phyloP scores from a whole-genome alignment of 2,113 vertebrate species.

The Nibea coibor region DNA sequence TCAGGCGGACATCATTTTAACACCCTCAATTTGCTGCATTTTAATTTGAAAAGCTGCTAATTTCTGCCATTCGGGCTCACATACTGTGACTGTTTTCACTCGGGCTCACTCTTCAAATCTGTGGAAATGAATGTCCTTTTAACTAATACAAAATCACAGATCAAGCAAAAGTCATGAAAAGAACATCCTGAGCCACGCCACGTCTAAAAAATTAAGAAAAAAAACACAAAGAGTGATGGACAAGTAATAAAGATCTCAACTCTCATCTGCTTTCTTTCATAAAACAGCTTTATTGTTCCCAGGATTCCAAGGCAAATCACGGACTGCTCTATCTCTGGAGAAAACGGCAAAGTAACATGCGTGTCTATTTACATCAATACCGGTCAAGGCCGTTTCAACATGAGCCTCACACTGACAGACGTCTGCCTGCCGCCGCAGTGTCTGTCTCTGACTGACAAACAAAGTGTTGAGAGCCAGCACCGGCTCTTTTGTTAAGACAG shows the following conservation, averaged over 20 bases:
- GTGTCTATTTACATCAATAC: slow-evolving; percentile 42
- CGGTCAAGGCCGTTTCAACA: slow-evolving; percentile 35
- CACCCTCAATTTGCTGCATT: slow-evolving; percentile 24
- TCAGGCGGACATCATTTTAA: not conserved
- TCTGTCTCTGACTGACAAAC: slow-evolving; percentile 64
- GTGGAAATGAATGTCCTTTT: not conserved
- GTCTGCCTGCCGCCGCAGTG: slow-evolving; percentile 19
- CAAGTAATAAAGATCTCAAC: slow-evolving; percentile 15
- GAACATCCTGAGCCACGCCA: not conserved
- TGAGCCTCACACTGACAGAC: slow-evolving; percentile 52
- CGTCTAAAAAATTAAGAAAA: not conserved
- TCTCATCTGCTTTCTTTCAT: slow-evolving; percentile 1
- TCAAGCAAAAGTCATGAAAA: slow-evolving; percentile 10
- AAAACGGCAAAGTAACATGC: slow-evolving; percentile 17
- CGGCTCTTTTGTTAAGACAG: slow-evolving; percentile 40
- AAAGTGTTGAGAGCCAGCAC: slow-evolving; percentile 52
- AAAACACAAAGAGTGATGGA: not conserved
- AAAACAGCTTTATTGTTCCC: not conserved
- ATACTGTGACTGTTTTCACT: slow-evolving; percentile 18
- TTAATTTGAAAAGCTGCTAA: slow-evolving; percentile 16
- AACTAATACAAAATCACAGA: not conserved
- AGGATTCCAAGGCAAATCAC: slow-evolving; percentile 15
- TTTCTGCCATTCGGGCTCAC: slow-evolving; percentile 18
- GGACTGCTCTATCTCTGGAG: not conserved
- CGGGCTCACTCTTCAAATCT: slow-evolving; percentile 2